These are phyloP conservation scores for Mantis religiosa DNA, from an alignment of 2,888 invertebrate genomes.

Conservation along the genomic window DNA sequence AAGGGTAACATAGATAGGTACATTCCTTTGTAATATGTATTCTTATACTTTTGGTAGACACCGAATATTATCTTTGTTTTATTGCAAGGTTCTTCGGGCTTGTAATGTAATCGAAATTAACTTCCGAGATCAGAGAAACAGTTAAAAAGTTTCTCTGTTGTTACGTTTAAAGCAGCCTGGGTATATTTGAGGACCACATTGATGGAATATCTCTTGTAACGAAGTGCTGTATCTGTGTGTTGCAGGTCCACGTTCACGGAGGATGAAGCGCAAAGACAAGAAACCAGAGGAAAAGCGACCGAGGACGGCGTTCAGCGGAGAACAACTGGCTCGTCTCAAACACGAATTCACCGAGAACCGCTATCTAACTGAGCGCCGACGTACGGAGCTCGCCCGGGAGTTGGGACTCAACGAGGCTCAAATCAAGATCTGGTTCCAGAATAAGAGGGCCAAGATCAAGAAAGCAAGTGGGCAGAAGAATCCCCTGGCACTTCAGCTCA, in stretches of 20 bases:
- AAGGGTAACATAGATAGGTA: too few relatives aligned
- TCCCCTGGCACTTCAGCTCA: constrained; percentile 80
- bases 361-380: constrained; percentile 85
- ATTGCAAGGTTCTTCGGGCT: too few relatives aligned
- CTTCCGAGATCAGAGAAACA: too few relatives aligned
- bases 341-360: constrained; percentile 90
- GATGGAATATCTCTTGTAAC: neutral
- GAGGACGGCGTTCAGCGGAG: constrained; percentile 91
- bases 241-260: constrained; percentile 57
- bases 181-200: too few relatives aligned
- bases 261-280: constrained; percentile 48
- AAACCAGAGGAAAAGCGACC: constrained; percentile 83
- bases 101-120: too few relatives aligned
- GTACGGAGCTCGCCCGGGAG: constrained; percentile 87
- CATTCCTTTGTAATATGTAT: too few relatives aligned
- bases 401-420: constrained; percentile 92
- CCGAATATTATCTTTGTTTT: too few relatives aligned
- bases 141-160: too few relatives aligned
- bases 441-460: constrained; percentile 95
- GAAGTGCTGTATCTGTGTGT: constrained; percentile 1
- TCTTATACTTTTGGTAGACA: too few relatives aligned
- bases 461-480: constrained; percentile 82
- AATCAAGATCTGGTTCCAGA: constrained; percentile 97
- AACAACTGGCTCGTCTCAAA: constrained; percentile 86
- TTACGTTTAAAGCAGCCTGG: too few relatives aligned